Evolutionary conservation across 2,113 vertebrate genomes (phyloP).

Genomic region (Alethe castanea): DNA sequence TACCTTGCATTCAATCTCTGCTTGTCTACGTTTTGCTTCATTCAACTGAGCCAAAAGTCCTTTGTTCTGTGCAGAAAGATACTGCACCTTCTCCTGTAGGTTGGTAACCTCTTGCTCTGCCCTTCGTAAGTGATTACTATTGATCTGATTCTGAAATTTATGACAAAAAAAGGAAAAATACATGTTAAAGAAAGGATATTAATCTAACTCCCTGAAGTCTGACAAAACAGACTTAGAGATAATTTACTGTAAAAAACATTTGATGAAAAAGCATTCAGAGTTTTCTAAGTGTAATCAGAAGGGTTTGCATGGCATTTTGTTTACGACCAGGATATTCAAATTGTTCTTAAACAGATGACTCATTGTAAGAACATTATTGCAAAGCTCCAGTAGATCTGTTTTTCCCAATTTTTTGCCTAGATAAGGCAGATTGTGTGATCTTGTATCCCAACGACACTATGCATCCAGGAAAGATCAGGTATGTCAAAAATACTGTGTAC

Average conservation of each 20-base stretch:
- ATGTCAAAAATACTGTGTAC: not conserved
- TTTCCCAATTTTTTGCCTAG: not conserved
- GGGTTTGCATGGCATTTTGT: not conserved
- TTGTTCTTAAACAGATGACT: not conserved
- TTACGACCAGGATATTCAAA: not conserved
- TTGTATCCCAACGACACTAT: not conserved
- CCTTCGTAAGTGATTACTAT: conserved; percentile 89
- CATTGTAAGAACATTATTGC: not conserved
- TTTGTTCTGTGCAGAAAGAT: conserved; percentile 88
- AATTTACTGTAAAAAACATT: not conserved
- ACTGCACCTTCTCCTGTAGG: conserved; percentile 82
- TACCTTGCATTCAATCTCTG: conserved; percentile 98
- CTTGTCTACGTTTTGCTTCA: conserved; percentile 89
- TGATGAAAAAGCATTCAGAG: not conserved
- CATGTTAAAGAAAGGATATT: not conserved
- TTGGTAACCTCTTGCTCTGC: conserved; percentile 84
- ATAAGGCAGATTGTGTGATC: not conserved
- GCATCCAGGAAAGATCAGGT: not conserved
- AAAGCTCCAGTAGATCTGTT: not conserved
- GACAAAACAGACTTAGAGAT: not conserved
- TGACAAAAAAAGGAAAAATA: not conserved
- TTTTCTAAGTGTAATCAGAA: not conserved
- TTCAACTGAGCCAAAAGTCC: conserved; percentile 83
- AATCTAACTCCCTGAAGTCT: not conserved
- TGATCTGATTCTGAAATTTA: conserved; percentile 89